These are phyloP conservation scores for Andrena chrysosceles DNA, from an alignment of 2,888 invertebrate genomes.

Conservation along the genomic window DNA sequence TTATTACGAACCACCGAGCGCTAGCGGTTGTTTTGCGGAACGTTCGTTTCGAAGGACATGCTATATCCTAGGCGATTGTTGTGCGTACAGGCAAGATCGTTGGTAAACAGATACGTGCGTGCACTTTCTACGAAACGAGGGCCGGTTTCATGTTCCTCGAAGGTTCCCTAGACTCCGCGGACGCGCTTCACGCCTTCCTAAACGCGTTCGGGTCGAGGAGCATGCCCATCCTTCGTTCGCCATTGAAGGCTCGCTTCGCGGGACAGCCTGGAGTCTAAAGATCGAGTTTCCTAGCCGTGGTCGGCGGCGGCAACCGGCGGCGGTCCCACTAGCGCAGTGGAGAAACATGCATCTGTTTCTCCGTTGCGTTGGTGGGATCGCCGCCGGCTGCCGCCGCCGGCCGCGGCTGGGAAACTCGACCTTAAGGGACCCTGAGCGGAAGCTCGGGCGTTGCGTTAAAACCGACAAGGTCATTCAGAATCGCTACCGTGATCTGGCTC, in stretches of 20 bases:
- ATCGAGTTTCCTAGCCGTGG: too few relatives aligned
- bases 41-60: neutral
- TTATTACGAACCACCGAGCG: slow-evolving; percentile 24
- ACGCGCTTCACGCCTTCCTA: neutral
- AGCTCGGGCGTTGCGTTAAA: neutral
- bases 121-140: slow-evolving; percentile 8
- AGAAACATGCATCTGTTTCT: too few relatives aligned
- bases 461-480: neutral
- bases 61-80: slow-evolving; percentile 37
- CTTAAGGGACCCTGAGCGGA: neutral
- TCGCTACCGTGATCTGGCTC: neutral
- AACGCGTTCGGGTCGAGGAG: neutral
- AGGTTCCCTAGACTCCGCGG: neutral
- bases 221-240: too few relatives aligned
- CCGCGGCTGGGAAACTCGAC: neutral
- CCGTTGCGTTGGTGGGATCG: too few relatives aligned
- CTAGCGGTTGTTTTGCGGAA: slow-evolving; percentile 32
- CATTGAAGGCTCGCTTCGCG: too few relatives aligned
- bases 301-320: too few relatives aligned
- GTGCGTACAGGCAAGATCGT: slow-evolving; percentile 33
- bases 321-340: too few relatives aligned
- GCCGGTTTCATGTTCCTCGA: slow-evolving; percentile 24
- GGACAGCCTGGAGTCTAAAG: too few relatives aligned
- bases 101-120: slow-evolving; percentile 28
- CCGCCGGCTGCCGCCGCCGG: neutral